Evolutionary conservation across 2,113 vertebrate species (phyloP).

Genomic region (Odocoileus hemionus): DNA sequence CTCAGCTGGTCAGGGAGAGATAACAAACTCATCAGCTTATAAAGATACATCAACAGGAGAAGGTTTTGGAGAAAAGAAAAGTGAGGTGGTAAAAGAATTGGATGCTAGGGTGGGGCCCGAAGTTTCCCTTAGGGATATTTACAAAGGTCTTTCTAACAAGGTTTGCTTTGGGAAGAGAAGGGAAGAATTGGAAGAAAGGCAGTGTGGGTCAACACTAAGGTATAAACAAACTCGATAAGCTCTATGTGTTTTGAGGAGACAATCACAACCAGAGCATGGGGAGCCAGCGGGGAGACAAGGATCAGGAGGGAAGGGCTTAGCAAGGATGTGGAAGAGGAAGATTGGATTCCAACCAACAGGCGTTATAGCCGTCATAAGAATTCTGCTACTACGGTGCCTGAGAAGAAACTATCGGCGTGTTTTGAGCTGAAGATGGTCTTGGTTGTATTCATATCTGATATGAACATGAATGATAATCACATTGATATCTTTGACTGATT

Average conservation of each 20-base stretch:
- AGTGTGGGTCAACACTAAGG: not conserved
- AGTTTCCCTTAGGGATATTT: not conserved
- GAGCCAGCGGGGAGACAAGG: not conserved
- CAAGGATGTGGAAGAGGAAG: not conserved
- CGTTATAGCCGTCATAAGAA: not conserved
- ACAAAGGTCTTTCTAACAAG: not conserved
- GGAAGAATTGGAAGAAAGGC: not conserved
- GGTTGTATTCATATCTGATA: not conserved
- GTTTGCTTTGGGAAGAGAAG: not conserved
- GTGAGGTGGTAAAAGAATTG: not conserved
- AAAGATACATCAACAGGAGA: not conserved
- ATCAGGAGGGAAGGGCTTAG: not conserved
- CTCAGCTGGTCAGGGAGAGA: not conserved
- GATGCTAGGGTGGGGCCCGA: accelerated
- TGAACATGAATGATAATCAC: not conserved
- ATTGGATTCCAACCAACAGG: not conserved
- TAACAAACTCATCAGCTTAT: not conserved
- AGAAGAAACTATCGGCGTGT: not conserved
- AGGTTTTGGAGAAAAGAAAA: not conserved
- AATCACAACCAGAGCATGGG: no score
- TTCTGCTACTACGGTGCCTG: not conserved
- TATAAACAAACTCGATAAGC: not conserved
- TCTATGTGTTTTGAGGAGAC: not conserved
- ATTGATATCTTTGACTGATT: not conserved
- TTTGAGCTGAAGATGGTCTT: not conserved